phyloP scores from a whole-genome alignment of 2,113 vertebrate genomes.

The Pelobates fuscus region DNA sequence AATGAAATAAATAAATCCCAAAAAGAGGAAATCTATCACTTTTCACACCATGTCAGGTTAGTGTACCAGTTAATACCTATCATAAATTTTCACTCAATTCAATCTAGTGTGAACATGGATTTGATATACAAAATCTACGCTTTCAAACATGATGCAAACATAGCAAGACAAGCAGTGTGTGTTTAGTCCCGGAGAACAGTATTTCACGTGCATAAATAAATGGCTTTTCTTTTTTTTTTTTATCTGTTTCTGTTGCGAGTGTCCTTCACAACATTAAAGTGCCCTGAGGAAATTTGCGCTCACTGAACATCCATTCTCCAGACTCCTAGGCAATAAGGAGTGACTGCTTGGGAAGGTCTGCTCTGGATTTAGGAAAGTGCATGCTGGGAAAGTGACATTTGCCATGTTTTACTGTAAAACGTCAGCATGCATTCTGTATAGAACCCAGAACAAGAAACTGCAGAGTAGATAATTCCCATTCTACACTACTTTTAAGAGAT shows the following conservation, averaged over 20 bases:
- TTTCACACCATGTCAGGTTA: background rate
- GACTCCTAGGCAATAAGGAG: slow-evolving; percentile 17
- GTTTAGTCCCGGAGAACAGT: slow-evolving; percentile 8
- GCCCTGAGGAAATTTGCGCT: slow-evolving; percentile 27
- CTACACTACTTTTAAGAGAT: no score
- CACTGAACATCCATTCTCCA: slow-evolving; percentile 28
- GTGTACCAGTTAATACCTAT: slow-evolving; percentile 6
- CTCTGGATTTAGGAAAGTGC: background rate
- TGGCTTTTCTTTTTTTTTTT: slow-evolving; percentile 28
- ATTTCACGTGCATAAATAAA: slow-evolving; percentile 14
- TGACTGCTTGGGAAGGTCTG: slow-evolving; percentile 1
- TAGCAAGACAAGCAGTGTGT: slow-evolving; percentile 32
- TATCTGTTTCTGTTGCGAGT: slow-evolving; percentile 21
- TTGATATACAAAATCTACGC: background rate
- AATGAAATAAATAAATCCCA: no score
- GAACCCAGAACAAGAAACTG: no score
- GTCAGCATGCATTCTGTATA: no score
- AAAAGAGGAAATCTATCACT: no score
- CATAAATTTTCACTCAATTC: background rate
- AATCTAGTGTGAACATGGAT: background rate
- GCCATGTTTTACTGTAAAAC: background rate
- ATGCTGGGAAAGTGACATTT: slow-evolving; percentile 2
- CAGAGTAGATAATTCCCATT: no score
- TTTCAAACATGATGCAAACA: slow-evolving; percentile 20
- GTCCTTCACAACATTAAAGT: slow-evolving; percentile 40